Evolutionary conservation across 2,113 vertebrate genomes (phyloP).

Genomic region (Etheostoma cragini): DNA sequence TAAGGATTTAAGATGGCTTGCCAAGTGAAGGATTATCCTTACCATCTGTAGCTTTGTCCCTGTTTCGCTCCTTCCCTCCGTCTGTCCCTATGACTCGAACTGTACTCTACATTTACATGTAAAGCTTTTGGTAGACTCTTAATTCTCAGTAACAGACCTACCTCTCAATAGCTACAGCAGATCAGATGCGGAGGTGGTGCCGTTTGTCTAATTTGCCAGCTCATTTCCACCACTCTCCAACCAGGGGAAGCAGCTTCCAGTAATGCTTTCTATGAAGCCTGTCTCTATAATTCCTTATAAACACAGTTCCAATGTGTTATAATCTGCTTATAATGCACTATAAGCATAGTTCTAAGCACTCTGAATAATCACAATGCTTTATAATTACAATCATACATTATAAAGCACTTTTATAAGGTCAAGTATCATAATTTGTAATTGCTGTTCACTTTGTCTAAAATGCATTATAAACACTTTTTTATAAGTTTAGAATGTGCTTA

Average conservation of each 20-base stretch:
- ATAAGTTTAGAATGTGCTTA: too few relatives aligned
- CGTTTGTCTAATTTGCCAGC: conserved; percentile 54
- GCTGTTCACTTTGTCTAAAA: too few relatives aligned
- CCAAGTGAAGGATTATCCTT: conserved; percentile 48
- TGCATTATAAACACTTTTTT: too few relatives aligned
- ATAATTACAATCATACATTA: too few relatives aligned
- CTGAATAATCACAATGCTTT: too few relatives aligned
- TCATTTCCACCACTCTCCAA: conserved; percentile 49
- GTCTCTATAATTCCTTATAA: too few relatives aligned
- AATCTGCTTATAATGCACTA: too few relatives aligned
- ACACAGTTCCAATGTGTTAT: too few relatives aligned
- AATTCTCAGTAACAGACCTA: conserved; percentile 22
- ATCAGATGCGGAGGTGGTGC: conserved; percentile 39
- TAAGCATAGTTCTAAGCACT: too few relatives aligned
- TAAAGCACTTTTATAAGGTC: too few relatives aligned
- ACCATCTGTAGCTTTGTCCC: conserved; percentile 27
- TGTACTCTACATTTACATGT: conserved; percentile 28
- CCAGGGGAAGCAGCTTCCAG: conserved; percentile 31
- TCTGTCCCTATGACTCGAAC: conserved; percentile 13
- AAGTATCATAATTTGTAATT: too few relatives aligned
- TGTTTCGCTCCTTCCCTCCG: background rate
- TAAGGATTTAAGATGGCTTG: background rate
- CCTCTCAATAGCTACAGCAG: conserved; percentile 15
- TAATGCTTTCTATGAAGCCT: too few relatives aligned
- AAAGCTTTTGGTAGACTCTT: conserved; percentile 26